Conservation (phyloP, 2,888 invertebrate genomes). For the Onthophagus sagittarius region DNA sequence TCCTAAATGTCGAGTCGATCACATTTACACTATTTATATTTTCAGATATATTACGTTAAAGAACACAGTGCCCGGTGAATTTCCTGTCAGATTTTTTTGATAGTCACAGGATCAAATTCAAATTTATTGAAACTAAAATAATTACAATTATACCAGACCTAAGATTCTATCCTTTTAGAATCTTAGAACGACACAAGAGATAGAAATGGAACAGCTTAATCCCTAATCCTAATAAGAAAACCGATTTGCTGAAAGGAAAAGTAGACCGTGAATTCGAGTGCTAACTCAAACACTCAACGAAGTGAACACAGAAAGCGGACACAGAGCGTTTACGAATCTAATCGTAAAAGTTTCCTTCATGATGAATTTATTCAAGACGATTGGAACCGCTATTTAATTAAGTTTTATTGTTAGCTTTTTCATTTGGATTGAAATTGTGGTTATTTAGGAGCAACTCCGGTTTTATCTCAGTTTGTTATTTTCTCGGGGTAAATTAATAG, state of each 20-base stretch:
- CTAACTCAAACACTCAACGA: neutral
- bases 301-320: neutral
- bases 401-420: neutral
- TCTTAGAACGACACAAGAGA: too few relatives aligned
- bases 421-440: neutral
- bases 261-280: neutral
- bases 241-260: neutral
- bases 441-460: neutral
- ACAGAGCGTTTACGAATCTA: neutral
- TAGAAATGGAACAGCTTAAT: neutral
- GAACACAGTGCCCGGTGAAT: too few relatives aligned
- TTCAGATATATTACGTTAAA: too few relatives aligned
- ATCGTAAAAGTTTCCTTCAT: neutral
- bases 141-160: too few relatives aligned
- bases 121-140: too few relatives aligned
- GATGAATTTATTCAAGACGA: neutral
- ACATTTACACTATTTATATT: too few relatives aligned
- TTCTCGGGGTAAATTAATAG: neutral
- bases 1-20: too few relatives aligned
- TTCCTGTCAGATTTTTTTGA: too few relatives aligned
- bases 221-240: neutral
- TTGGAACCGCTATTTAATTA: neutral
- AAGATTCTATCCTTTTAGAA: too few relatives aligned
- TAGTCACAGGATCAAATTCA: too few relatives aligned
- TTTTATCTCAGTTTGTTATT: neutral